phyloP scores from a whole-genome alignment of 1,140 invertebrate species.

The Nylanderia fulva region DNA sequence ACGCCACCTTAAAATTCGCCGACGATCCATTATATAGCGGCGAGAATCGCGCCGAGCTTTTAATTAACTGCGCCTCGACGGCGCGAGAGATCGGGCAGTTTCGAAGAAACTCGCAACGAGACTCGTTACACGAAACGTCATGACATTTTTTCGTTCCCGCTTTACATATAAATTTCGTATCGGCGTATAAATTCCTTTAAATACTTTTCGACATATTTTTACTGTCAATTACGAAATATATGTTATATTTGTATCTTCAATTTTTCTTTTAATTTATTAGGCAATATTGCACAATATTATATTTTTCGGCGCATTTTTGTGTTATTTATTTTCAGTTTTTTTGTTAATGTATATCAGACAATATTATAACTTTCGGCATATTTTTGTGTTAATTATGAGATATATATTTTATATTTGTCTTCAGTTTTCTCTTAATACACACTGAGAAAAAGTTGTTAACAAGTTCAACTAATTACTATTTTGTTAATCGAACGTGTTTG shows the following conservation, averaged over 20 bases:
- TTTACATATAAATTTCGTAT: neutral
- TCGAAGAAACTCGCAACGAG: conserved; percentile 29
- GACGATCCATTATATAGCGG: conserved; percentile 54
- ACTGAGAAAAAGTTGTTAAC: too few species aligned
- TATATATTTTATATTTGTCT: too few species aligned
- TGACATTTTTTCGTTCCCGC: neutral
- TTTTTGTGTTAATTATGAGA: too few species aligned
- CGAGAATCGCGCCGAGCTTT: conserved; percentile 47
- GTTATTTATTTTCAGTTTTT: too few species aligned
- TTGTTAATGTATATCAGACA: too few species aligned
- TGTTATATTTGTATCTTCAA: neutral
- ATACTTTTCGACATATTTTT: neutral
- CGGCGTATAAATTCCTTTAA: neutral
- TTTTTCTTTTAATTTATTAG: neutral
- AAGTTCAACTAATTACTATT: too few species aligned
- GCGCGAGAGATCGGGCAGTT: conserved; percentile 51
- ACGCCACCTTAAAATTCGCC: conserved; percentile 61
- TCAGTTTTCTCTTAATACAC: too few species aligned
- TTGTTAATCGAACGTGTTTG: too few species aligned
- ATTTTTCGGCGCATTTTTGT: too few species aligned
- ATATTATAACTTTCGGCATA: too few species aligned
- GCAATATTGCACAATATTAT: neutral
- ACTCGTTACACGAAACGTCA: conserved; percentile 32
- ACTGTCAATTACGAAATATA: neutral
- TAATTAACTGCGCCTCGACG: conserved; percentile 54